These are phyloP conservation scores for Myocastor coypus DNA, from an alignment of 2,113 vertebrate genomes.

Conservation along the genomic window DNA sequence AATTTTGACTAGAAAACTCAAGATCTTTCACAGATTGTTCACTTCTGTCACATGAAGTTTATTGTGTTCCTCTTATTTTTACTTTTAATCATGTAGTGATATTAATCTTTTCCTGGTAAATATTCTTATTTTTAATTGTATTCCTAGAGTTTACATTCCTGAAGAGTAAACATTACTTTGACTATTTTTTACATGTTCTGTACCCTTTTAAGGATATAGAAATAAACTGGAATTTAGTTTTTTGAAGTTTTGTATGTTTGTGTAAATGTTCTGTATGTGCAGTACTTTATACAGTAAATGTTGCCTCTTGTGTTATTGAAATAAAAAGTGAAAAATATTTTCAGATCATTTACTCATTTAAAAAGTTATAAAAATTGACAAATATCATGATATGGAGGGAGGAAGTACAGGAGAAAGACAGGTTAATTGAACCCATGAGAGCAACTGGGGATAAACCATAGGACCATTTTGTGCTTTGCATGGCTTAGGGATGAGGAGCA, in stretches of 20 bases:
- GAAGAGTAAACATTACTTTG: conserved; percentile 71
- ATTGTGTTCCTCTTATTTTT: conserved; percentile 40
- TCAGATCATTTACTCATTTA: conserved; percentile 59
- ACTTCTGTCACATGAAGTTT: conserved; percentile 48
- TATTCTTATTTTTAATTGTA: conserved; percentile 76
- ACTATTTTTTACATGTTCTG: conserved; percentile 76
- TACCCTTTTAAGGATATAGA: conserved; percentile 74
- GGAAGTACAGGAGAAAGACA: conserved; percentile 45
- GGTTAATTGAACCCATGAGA: conserved; percentile 22
- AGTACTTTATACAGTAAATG: conserved; percentile 59
- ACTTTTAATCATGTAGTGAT: conserved; percentile 55
- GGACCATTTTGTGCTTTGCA: not conserved
- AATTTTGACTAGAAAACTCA: conserved; percentile 44
- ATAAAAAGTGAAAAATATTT: conserved; percentile 60
- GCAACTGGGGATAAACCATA: not conserved
- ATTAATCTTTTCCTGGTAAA: conserved; percentile 78
- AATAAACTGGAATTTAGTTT: conserved; percentile 84
- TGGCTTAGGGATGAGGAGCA: not conserved
- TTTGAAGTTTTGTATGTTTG: conserved; percentile 76
- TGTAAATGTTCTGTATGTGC: conserved; percentile 70
- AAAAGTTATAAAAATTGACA: conserved; percentile 48
- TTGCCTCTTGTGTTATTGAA: conserved; percentile 69
- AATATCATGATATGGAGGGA: conserved; percentile 1
- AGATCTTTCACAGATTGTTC: conserved; percentile 62
- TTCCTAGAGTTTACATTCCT: conserved; percentile 82